phyloP scores from a whole-genome alignment of 30 jellyfish, hydroid and myxozoan species.

The Hydractinia symbiolongicarpus region DNA sequence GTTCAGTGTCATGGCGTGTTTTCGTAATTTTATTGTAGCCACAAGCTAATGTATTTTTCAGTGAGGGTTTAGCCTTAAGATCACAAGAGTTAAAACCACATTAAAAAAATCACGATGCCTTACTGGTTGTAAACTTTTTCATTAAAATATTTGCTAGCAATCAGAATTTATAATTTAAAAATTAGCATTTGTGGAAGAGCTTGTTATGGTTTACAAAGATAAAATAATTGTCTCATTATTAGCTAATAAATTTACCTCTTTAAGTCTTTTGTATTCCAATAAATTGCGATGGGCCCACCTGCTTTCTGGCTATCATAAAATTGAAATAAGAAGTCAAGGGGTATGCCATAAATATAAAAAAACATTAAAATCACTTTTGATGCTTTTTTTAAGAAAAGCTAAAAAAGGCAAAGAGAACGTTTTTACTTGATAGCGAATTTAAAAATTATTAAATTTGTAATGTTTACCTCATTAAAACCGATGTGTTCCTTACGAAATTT shows the following conservation, averaged over 20 bases:
- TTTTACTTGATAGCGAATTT: too few species aligned
- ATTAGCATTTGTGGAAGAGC: background rate
- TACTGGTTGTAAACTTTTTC: too few species aligned
- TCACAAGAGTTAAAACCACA: too few species aligned
- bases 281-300: conserved; percentile 67
- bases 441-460: background rate
- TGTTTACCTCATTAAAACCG: conserved; percentile 70
- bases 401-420: too few species aligned
- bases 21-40: too few species aligned
- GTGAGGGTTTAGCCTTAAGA: too few species aligned
- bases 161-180: too few species aligned
- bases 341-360: background rate
- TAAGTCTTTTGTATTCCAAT: conserved; percentile 43
- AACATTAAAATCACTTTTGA: background rate
- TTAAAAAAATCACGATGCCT: too few species aligned
- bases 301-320: conserved; percentile 47
- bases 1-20: too few species aligned
- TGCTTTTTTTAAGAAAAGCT: background rate
- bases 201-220: too few species aligned
- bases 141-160: too few species aligned
- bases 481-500: conserved; percentile 48
- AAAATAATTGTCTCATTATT: background rate
- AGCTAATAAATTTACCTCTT: conserved; percentile 5
- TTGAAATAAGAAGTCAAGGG: background rate
- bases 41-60: too few species aligned